Evolutionary conservation across 2,888 invertebrate genomes (phyloP).

Genomic region (Venustoraphidia nigricollis): DNA sequence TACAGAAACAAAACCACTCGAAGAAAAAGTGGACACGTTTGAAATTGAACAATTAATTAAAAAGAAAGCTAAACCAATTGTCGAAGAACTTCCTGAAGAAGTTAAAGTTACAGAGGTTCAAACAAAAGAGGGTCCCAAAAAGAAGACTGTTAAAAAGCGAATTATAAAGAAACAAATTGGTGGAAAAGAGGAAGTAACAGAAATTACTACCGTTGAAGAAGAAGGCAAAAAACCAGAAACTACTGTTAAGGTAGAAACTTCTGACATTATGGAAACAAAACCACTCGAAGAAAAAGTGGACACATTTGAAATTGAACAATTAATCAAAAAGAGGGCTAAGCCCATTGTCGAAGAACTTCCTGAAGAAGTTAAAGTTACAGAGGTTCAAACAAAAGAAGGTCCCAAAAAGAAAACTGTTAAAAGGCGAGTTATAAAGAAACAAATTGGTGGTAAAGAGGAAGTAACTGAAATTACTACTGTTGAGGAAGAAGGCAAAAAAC

Average conservation of each 20-base stretch:
- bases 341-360: constrained; percentile 13
- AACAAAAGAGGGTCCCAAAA: constrained; percentile 19
- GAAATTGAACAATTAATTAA: constrained; percentile 10
- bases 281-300: constrained; percentile 7
- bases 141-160: constrained; percentile 17
- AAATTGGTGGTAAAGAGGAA: constrained; percentile 23
- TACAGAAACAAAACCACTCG: constrained; percentile 13
- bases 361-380: constrained; percentile 15
- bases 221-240: constrained; percentile 22
- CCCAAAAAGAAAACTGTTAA: constrained; percentile 22
- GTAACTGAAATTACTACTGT: constrained; percentile 21
- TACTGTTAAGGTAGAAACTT: constrained; percentile 6
- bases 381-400: constrained; percentile 19
- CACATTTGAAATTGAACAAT: constrained; percentile 9
- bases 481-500: constrained; percentile 21
- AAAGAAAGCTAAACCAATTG: not conserved
- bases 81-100: constrained; percentile 17
- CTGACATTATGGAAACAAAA: constrained; percentile 3
- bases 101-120: constrained; percentile 19
- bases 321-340: constrained; percentile 7
- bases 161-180: constrained; percentile 17
- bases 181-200: constrained; percentile 21
- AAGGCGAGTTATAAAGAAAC: constrained; percentile 31
- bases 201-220: constrained; percentile 28
- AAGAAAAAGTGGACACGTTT: constrained; percentile 13